Percentiles rank a stretch among this genome's conserved stretches.
Evolutionary conservation across 2,797 vertebrate genomes (phyloP).

Genomic region (Malacoctenus gilli): DNA sequence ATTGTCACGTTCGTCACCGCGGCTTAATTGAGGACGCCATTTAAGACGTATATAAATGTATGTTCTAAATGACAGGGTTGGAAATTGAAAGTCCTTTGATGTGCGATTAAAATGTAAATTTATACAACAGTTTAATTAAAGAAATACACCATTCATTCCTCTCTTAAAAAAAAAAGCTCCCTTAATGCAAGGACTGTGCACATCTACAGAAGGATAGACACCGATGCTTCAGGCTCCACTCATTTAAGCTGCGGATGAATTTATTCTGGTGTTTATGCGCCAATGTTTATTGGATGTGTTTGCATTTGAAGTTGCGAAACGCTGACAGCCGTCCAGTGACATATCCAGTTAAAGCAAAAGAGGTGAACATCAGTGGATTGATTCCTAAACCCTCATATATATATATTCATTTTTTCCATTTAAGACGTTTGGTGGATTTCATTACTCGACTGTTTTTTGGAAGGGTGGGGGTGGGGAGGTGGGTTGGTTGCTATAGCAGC

Average conservation of each 20-base stretch:
- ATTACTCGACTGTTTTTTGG: conserved; percentile 28
- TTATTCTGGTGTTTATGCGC: conserved; percentile 10
- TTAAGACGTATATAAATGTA: background rate
- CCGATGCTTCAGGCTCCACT: background rate
- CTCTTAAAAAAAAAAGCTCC: too few relatives aligned
- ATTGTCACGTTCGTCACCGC: background rate
- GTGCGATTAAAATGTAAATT: conserved; percentile 48
- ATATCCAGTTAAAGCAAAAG: conserved; percentile 36
- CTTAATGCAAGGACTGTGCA: conserved; percentile 15
- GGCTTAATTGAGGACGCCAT: background rate
- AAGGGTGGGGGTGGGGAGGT: background rate
- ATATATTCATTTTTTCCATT: conserved; percentile 39
- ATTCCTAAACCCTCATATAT: too few relatives aligned
- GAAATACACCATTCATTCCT: conserved; percentile 16
- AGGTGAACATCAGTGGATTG: conserved; percentile 37
- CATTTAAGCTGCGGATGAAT: conserved; percentile 18
- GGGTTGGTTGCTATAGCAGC: too few relatives aligned
- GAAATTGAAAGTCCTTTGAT: conserved; percentile 36
- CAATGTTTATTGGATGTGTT: conserved; percentile 30
- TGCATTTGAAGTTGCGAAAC: conserved; percentile 14
- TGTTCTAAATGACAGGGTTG: background rate
- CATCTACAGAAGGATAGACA: background rate
- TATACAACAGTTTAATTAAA: conserved; percentile 40
- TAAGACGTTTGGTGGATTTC: conserved; percentile 43
- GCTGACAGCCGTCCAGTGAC: conserved; percentile 24